Evolutionary conservation across 2,113 vertebrate genomes (phyloP).

Genomic region (Eclectus roratus): DNA sequence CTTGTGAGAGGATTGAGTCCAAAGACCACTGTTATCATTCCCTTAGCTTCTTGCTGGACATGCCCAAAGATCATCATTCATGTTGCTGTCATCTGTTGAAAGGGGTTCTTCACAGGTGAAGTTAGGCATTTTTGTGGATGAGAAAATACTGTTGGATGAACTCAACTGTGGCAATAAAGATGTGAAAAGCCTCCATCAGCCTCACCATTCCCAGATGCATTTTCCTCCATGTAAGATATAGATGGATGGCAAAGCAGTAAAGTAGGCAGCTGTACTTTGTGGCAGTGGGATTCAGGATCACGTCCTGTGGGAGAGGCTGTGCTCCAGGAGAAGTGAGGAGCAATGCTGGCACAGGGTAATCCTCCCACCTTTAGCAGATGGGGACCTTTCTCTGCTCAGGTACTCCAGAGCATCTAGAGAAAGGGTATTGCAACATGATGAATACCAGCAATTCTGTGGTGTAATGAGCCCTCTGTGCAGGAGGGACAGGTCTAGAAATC

Average conservation of each 20-base stretch:
- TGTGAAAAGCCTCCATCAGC: neutral
- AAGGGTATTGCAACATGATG: neutral
- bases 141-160: neutral
- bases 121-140: neutral
- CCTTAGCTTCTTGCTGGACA: neutral
- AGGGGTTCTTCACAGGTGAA: neutral
- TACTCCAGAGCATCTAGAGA: neutral
- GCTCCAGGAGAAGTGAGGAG: neutral
- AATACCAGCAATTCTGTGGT: neutral
- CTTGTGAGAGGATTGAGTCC: neutral
- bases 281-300: neutral
- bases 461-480: neutral
- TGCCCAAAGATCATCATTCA: neutral
- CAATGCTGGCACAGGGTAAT: neutral
- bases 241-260: neutral
- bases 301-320: neutral
- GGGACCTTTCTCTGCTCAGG: neutral
- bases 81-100: neutral
- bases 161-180: neutral
- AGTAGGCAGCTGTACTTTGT: neutral
- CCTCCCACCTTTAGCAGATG: neutral
- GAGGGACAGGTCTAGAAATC: neutral
- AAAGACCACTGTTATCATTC: neutral
- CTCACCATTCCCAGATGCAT: neutral
- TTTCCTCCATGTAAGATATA: neutral